These are phyloP conservation scores for Marisa cornuarietis DNA, from an alignment of 1,140 invertebrate species.

Conservation along the genomic window DNA sequence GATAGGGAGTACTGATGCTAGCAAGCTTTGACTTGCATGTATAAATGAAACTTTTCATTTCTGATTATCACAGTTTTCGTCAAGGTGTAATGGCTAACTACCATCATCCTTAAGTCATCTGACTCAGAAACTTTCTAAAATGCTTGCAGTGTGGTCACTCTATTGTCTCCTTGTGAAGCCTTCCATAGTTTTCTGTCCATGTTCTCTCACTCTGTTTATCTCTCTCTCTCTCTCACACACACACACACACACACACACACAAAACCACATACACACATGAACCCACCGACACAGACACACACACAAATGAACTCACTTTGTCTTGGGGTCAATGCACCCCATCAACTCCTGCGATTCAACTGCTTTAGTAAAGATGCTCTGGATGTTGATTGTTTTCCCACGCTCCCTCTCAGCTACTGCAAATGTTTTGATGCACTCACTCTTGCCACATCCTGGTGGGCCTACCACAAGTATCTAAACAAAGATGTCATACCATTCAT, in stretches of 20 bases:
- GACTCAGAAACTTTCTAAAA: too few species aligned
- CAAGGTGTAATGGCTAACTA: too few species aligned
- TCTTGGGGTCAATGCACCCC: constrained; percentile 56
- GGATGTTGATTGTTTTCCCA: constrained; percentile 59
- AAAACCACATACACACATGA: too few species aligned
- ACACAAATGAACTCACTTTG: constrained; percentile 42
- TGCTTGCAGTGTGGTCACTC: too few species aligned
- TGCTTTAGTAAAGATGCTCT: constrained; percentile 63
- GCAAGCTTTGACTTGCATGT: too few species aligned
- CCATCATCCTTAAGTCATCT: too few species aligned
- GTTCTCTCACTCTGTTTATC: background rate
- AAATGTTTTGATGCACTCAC: constrained; percentile 64
- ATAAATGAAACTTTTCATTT: too few species aligned
- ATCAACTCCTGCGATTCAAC: constrained; percentile 60
- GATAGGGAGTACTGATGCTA: too few species aligned
- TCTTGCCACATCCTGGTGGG: constrained; percentile 63
- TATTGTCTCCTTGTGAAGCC: background rate
- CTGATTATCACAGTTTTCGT: too few species aligned
- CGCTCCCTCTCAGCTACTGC: constrained; percentile 60
- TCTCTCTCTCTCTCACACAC: background rate
- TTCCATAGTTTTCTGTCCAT: background rate
- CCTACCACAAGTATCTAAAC: constrained; percentile 62
- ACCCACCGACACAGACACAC: constrained; percentile 44
- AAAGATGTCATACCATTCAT: too few species aligned
- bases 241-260: background rate